Evolutionary conservation across 2,888 invertebrate genomes (phyloP).

Genomic region (Drosophila neonasuta): DNA sequence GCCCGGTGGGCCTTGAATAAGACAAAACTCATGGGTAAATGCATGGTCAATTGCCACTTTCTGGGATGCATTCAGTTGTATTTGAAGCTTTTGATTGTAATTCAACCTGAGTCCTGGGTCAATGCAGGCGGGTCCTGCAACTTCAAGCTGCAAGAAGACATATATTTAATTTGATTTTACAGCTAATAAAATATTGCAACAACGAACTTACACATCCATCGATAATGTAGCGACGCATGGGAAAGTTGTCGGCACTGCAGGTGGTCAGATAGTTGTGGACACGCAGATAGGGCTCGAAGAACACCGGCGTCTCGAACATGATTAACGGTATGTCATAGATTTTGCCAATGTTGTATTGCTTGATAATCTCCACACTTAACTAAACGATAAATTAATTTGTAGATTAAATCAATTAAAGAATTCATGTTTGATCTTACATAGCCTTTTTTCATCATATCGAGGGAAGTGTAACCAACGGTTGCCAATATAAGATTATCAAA

Average conservation of each 20-base stretch:
- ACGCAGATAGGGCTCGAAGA: constrained; percentile 91
- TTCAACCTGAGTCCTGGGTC: constrained; percentile 53
- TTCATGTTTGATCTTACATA: constrained; percentile 82
- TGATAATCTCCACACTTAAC: constrained; percentile 79
- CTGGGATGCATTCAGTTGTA: constrained; percentile 86
- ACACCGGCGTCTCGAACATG: constrained; percentile 90
- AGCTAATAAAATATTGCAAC: not conserved
- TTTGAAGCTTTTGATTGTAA: constrained; percentile 80
- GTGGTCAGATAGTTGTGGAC: constrained; percentile 87
- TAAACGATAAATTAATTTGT: constrained; percentile 32
- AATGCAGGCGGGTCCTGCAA: constrained; percentile 80
- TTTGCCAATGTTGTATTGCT: constrained; percentile 75
- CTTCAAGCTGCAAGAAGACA: constrained; percentile 26
- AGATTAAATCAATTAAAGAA: not conserved
- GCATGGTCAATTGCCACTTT: constrained; percentile 86
- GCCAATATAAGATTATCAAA: constrained; percentile 88
- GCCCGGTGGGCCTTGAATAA: constrained; percentile 94
- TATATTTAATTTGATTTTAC: not conserved
- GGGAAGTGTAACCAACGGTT: constrained; percentile 85
- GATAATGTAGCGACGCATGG: constrained; percentile 88
- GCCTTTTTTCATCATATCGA: constrained; percentile 83
- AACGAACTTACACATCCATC: constrained; percentile 83
- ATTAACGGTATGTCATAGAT: constrained; percentile 82
- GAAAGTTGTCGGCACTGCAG: constrained; percentile 84
- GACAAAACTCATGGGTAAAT: constrained; percentile 87